phyloP scores from a whole-genome alignment of 2,797 vertebrate species.

The Pseudochirops cupreus region DNA sequence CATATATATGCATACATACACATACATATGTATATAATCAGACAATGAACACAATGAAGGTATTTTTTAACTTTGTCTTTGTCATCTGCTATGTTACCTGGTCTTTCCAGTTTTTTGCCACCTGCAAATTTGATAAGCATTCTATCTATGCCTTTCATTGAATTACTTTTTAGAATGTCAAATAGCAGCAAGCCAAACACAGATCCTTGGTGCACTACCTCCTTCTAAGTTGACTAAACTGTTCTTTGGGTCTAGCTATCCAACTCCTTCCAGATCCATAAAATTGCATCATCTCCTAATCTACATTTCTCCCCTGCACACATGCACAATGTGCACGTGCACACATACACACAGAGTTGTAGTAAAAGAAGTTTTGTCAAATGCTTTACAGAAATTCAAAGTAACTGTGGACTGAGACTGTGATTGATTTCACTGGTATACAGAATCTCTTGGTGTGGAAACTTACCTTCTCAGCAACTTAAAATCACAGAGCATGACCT shows the following conservation, averaged over 20 bases:
- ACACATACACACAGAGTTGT: not conserved
- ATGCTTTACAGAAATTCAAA: not conserved
- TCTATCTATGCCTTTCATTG: not conserved
- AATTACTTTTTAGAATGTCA: not conserved
- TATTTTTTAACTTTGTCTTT: not conserved
- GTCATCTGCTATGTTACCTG: not conserved
- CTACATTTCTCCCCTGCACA: not conserved
- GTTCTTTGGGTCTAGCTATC: not conserved
- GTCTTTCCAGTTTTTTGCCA: not conserved
- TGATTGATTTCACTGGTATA: too few species aligned
- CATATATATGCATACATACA: too few species aligned
- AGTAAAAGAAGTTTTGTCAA: not conserved
- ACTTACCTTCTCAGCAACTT: not conserved
- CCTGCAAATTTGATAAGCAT: not conserved
- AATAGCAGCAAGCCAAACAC: not conserved
- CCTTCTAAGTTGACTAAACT: not conserved
- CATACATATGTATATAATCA: not conserved
- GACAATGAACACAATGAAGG: not conserved
- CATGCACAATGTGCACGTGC: too few species aligned
- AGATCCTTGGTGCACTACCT: not conserved
- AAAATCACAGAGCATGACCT: not conserved
- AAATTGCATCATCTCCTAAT: not conserved
- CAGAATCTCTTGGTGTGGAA: not conserved
- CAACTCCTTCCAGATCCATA: not conserved
- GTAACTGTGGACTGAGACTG: too few species aligned